Percentiles rank a stretch among this genome's conserved stretches.
Conservation (phyloP, 2,888 invertebrate species). For the Tenthredo livida region DNA sequence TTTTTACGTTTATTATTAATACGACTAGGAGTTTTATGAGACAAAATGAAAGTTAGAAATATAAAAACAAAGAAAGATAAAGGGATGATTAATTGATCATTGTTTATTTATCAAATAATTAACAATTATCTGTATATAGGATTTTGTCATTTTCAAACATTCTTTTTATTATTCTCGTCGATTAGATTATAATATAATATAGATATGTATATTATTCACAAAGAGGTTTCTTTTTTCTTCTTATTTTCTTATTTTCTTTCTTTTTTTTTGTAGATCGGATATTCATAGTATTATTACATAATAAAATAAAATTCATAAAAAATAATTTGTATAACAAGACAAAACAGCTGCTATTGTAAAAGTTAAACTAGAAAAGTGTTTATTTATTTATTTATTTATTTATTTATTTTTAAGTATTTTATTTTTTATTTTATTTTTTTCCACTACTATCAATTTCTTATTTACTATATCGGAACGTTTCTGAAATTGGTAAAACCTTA, state of each 20-base stretch:
- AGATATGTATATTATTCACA: constrained; percentile 77
- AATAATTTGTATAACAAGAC: constrained; percentile 72
- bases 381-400: not conserved
- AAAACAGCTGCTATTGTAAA: constrained; percentile 66
- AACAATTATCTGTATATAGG: constrained; percentile 22
- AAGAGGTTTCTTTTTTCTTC: constrained; percentile 54
- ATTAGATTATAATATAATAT: constrained; percentile 55
- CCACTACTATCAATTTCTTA: constrained; percentile 39
- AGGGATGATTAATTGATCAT: not conserved
- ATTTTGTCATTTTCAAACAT: constrained; percentile 33
- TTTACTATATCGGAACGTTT: constrained; percentile 40
- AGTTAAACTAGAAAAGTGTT: constrained; percentile 60
- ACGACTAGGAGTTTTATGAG: not conserved
- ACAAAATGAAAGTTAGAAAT: not conserved
- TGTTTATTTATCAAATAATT: not conserved
- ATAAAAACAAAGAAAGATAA: not conserved
- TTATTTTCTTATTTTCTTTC: not conserved
- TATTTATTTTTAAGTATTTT: constrained; percentile 29
- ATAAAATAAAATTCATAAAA: constrained; percentile 74
- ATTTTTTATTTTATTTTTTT: not conserved
- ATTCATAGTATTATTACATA: constrained; percentile 54
- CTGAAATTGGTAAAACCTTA: constrained; percentile 42
- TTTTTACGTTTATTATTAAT: too few species aligned
- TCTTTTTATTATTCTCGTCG: constrained; percentile 52
- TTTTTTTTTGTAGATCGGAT: not conserved